Base-by-base conservation (phyloP, 2,797 vertebrate species). In the Cirrhinus mrigala region DNA sequence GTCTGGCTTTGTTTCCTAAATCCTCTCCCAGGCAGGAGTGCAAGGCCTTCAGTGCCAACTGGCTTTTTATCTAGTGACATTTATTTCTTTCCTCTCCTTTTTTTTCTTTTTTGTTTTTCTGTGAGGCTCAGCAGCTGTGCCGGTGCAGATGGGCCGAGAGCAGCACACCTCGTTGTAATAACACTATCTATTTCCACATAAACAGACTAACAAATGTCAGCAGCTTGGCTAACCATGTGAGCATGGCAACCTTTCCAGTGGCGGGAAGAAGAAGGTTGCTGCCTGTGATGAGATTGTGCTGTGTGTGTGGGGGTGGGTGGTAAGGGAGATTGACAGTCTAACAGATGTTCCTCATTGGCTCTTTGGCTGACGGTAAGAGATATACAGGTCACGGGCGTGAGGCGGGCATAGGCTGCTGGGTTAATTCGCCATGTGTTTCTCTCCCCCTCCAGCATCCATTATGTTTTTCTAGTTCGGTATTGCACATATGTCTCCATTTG, bases 101-200 rank as follows among this genome's bases (percentile, higher is more conserved):
- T 37, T 68, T 58, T 62, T 27, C 70, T 60, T 46, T 84, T 64
- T 85, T 82, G 71, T 68, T 87, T 85, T 83, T 83, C 56, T 46
- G 18, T 75, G 83, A 82, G 84, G 58, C 52, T 88, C 89, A 86
- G 86, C 94, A 93, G 92, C 92, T 80, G 62, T 94, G 92, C 88
- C 89, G 52, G 60, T 90, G 82, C 94, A 94, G 92, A 94, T 93
- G 93, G 90, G 74, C 48, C 50, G 89, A 86, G 83, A 87, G 89
- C 82, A 90, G 87, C 85, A 85, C 82, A 85, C 90, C 90, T 86
- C 81, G 58, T 87, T 91, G 85, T 88, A 81, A 83, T 79, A 89
- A 90, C 81, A 85, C 87, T 70, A 89, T 93, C 88, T 89, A 92
- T 92, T 93, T 93, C 85, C 71, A 90, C 88, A 85, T 88, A 92